phyloP scores from a whole-genome alignment of 2,888 invertebrate species.

The Dilophus febrilis region DNA sequence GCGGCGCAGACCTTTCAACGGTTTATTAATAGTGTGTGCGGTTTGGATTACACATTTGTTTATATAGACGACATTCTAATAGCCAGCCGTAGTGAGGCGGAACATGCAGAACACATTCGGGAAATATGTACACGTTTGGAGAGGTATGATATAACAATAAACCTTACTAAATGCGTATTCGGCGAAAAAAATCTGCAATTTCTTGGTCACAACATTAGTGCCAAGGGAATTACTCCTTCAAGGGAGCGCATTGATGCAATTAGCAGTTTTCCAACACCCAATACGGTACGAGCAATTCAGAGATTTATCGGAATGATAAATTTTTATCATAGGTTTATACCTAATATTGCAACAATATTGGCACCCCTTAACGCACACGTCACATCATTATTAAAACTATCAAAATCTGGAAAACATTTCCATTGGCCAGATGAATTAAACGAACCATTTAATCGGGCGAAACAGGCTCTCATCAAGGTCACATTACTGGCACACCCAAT shows the following conservation, averaged over 20 bases:
- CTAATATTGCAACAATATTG: neutral
- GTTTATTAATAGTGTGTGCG: constrained; percentile 14
- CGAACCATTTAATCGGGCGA: neutral
- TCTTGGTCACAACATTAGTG: neutral
- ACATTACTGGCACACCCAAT: neutral
- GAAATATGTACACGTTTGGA: neutral
- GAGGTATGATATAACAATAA: neutral
- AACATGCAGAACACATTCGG: neutral
- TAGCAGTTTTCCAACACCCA: neutral
- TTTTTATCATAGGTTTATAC: neutral
- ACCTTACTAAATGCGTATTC: neutral
- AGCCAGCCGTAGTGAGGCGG: neutral
- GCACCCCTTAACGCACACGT: neutral
- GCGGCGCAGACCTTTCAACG: constrained; percentile 19
- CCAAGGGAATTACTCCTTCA: constrained; percentile 1
- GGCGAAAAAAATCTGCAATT: neutral
- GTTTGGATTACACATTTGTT: constrained; percentile 2
- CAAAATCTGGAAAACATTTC: neutral
- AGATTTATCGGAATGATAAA: constrained; percentile 1
- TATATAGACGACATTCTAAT: constrained; percentile 4
- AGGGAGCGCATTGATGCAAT: neutral
- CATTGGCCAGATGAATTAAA: neutral
- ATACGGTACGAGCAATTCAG: too few species aligned
- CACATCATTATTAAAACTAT: neutral
- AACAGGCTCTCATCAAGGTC: neutral